phyloP scores from a whole-genome alignment of 2,113 vertebrate species.

The Hippopotamus amphibius region DNA sequence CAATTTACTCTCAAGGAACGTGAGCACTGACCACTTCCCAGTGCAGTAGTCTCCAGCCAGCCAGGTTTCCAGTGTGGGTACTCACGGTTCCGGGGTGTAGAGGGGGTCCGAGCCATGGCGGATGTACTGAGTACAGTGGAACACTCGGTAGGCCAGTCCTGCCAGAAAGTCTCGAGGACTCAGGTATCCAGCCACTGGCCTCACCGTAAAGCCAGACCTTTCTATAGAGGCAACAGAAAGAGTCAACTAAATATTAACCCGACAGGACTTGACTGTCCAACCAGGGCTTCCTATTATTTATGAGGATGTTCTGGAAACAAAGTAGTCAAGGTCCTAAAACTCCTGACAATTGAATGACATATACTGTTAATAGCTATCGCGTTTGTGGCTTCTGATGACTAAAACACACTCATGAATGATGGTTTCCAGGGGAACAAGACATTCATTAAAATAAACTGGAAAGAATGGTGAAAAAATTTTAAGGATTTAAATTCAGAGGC shows the following conservation, averaged over 20 bases:
- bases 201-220: constrained; percentile 96
- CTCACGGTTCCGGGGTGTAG: constrained; percentile 99
- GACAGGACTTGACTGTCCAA: not conserved
- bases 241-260: not conserved
- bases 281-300: not conserved
- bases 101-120: constrained; percentile 98
- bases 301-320: constrained; percentile 22
- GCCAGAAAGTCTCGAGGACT: constrained; percentile 98
- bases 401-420: not conserved
- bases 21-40: not conserved
- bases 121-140: constrained; percentile 98
- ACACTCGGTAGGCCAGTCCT: constrained; percentile 96
- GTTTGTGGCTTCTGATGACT: not conserved
- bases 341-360: not conserved
- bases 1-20: not conserved
- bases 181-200: constrained; percentile 97
- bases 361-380: not conserved
- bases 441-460: constrained; percentile 46
- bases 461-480: constrained; percentile 10
- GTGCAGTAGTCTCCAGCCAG: rapidly evolving
- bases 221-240: constrained; percentile 87
- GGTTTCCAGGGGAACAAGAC: constrained; percentile 36
- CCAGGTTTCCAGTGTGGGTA: constrained; percentile 41
- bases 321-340: constrained; percentile 30
- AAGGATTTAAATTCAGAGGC: constrained; percentile 53